These are phyloP conservation scores for Salvelinus fontinalis DNA, from an alignment of 2,113 vertebrate species.

Conservation along the genomic window DNA sequence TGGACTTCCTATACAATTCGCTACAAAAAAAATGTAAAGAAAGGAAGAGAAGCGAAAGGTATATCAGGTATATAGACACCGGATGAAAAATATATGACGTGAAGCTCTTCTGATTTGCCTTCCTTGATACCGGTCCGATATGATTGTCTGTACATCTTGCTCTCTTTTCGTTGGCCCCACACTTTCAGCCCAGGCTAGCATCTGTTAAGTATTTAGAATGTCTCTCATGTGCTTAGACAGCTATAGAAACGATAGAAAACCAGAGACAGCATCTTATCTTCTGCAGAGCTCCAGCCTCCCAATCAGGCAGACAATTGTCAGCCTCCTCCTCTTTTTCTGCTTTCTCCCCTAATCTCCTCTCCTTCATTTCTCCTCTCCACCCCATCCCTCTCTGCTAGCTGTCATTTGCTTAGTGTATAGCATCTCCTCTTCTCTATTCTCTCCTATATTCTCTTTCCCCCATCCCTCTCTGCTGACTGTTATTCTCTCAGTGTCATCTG, in stretches of 20 bases:
- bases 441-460: not conserved
- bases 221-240: not conserved
- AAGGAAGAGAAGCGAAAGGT: too few species aligned
- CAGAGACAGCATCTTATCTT: not conserved
- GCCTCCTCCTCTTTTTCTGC: not conserved
- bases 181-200: not conserved
- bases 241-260: not conserved
- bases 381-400: too few species aligned
- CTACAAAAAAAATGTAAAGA: too few species aligned
- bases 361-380: not conserved
- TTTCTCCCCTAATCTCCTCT: not conserved
- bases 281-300: not conserved
- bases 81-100: too few species aligned
- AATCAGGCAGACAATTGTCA: not conserved
- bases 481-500: conserved; percentile 52
- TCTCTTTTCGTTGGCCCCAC: conserved; percentile 14
- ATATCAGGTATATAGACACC: too few species aligned
- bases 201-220: too few species aligned
- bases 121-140: not conserved
- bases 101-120: not conserved
- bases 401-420: conserved; percentile 9
- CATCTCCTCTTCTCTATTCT: not conserved
- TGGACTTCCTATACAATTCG: too few species aligned
- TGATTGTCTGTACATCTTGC: not conserved
- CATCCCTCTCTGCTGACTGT: not conserved